Conservation (phyloP, 2,113 vertebrate species). For the Psophia crepitans region DNA sequence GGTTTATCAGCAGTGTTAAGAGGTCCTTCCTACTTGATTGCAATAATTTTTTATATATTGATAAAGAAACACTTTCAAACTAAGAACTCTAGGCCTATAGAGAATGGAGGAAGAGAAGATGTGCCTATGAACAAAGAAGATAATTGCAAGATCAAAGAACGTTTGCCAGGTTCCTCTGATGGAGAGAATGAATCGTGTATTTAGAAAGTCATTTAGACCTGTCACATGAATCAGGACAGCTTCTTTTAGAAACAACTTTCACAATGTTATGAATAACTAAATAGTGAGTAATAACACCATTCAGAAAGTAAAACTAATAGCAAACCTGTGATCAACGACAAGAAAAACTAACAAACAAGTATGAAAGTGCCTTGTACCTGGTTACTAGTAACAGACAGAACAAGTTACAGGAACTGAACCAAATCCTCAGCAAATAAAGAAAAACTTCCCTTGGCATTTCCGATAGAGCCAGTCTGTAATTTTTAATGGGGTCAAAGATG, state of each 20-base stretch:
- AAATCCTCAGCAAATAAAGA: not conserved
- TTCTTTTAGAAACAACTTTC: not conserved
- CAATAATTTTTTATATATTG: not conserved
- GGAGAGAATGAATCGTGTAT: slow-evolving; percentile 44
- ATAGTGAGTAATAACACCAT: not conserved
- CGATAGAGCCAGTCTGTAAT: not conserved
- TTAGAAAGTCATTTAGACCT: slow-evolving; percentile 15
- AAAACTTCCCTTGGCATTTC: not conserved
- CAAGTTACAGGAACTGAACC: not conserved
- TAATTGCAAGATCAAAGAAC: not conserved
- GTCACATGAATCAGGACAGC: not conserved
- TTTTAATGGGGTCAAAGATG: not conserved
- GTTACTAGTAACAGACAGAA: not conserved
- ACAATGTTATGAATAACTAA: not conserved
- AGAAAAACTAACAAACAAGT: not conserved
- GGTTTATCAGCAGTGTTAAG: slow-evolving; percentile 31
- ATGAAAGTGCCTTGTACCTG: not conserved
- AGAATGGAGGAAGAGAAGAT: slow-evolving; percentile 37
- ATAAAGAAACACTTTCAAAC: slow-evolving; percentile 63
- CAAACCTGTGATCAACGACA: not conserved
- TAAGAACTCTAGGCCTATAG: slow-evolving; percentile 12
- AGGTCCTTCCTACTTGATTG: slow-evolving; percentile 9
- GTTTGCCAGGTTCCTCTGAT: not conserved
- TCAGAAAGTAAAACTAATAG: not conserved
- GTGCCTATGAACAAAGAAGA: slow-evolving; percentile 22